Percentiles rank a stretch among this genome's conserved stretches.
phyloP scores from a whole-genome alignment of 2,113 vertebrate genomes.

The Solea senegalensis region DNA sequence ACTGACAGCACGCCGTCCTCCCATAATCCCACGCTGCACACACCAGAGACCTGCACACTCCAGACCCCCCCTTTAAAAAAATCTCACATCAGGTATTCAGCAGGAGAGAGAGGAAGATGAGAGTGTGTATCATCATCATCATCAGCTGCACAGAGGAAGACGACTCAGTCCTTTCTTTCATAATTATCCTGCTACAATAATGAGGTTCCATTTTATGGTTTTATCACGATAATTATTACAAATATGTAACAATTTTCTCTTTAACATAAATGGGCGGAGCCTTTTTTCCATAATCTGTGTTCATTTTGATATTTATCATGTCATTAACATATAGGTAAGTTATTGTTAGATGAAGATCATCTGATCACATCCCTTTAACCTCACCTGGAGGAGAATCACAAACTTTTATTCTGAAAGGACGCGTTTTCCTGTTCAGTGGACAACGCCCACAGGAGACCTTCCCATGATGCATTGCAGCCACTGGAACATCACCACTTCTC shows the following conservation, averaged over 20 bases:
- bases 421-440: conserved; percentile 65
- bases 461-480: conserved; percentile 64
- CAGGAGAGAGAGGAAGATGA: conserved; percentile 33
- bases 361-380: too few species aligned
- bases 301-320: too few species aligned
- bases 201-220: too few species aligned
- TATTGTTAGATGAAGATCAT: too few species aligned
- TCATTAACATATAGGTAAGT: too few species aligned
- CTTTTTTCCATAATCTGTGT: too few species aligned
- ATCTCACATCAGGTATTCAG: conserved; percentile 61
- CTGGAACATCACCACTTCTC: conserved; percentile 48
- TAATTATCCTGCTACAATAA: too few species aligned
- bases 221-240: too few species aligned
- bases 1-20: conserved; percentile 63
- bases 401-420: conserved; percentile 8
- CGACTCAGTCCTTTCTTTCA: too few species aligned
- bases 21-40: conserved; percentile 65
- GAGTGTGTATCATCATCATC: conserved; percentile 22
- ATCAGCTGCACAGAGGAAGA: conserved; percentile 22
- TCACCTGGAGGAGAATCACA: too few species aligned
- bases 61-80: conserved; percentile 1
- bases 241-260: too few species aligned
- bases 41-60: conserved; percentile 44
- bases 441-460: conserved; percentile 57
- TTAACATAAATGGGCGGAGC: too few species aligned